Conservation (phyloP, 2,888 invertebrate species). For the Oithona nana region DNA sequence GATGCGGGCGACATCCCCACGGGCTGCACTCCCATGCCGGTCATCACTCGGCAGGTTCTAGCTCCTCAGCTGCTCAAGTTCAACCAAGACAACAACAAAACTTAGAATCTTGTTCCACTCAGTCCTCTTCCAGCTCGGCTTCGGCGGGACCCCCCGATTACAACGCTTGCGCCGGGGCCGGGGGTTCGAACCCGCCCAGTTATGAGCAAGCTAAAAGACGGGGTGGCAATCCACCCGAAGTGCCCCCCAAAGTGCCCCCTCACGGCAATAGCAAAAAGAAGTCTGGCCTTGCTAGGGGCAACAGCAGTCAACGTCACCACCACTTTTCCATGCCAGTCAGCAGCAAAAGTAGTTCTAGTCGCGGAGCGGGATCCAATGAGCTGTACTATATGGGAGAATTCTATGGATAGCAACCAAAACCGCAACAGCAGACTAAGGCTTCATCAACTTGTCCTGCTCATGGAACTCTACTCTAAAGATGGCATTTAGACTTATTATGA, state of each 20-base stretch:
- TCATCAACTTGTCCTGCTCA: neutral
- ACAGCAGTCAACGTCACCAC: neutral
- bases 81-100: neutral
- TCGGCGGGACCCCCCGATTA: slow-evolving; percentile 13
- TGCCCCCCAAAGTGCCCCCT: neutral
- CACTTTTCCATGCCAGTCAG: neutral
- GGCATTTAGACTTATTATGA: neutral
- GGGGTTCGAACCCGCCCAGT: neutral
- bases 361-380: neutral
- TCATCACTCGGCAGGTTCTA: neutral
- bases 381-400: slow-evolving; percentile 15
- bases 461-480: neutral
- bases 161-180: neutral
- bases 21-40: neutral
- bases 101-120: slow-evolving; percentile 10
- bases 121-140: slow-evolving; percentile 1
- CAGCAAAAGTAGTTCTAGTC: neutral
- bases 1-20: neutral
- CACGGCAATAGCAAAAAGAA: too few species aligned
- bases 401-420: slow-evolving; percentile 15
- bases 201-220: neutral
- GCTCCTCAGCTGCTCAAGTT: neutral
- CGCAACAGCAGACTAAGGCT: neutral
- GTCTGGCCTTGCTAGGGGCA: neutral
- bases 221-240: neutral